Conservation (phyloP, 2,797 vertebrate species). For the Acridotheres tristis region DNA sequence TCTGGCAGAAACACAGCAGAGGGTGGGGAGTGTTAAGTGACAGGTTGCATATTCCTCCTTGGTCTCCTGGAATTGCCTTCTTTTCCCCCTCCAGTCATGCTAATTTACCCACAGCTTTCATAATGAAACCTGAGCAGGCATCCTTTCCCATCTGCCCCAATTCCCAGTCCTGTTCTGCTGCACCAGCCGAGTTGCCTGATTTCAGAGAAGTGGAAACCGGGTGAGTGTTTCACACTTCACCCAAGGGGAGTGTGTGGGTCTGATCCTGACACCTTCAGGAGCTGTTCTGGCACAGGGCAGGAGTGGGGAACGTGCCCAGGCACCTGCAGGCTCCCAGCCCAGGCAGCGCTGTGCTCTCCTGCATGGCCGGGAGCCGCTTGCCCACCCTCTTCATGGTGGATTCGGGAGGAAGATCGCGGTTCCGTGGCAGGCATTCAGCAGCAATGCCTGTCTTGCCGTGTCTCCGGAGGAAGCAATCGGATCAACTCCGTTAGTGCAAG, state of each 20-base stretch:
- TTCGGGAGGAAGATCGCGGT: background rate
- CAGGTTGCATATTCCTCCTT: background rate
- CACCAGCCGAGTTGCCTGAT: background rate
- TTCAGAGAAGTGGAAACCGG: background rate
- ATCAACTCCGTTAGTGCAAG: slow-evolving; percentile 14
- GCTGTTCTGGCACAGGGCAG: background rate
- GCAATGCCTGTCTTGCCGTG: background rate
- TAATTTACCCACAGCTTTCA: background rate
- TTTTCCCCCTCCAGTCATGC: background rate
- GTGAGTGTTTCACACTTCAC: background rate
- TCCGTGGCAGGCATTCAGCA: background rate
- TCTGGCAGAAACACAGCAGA: background rate
- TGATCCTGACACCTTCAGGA: background rate
- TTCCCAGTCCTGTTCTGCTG: background rate
- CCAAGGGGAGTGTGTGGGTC: background rate
- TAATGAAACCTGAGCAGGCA: background rate
- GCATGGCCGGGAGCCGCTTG: background rate
- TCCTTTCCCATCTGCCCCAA: background rate
- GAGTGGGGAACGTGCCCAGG: background rate
- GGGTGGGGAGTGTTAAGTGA: background rate
- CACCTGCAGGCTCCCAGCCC: background rate
- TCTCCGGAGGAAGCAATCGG: background rate
- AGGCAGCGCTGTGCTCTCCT: background rate
- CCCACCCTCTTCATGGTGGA: background rate
- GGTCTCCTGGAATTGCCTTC: background rate